phyloP scores from a whole-genome alignment of 2,113 vertebrate species.

The Manacus vitellinus region DNA sequence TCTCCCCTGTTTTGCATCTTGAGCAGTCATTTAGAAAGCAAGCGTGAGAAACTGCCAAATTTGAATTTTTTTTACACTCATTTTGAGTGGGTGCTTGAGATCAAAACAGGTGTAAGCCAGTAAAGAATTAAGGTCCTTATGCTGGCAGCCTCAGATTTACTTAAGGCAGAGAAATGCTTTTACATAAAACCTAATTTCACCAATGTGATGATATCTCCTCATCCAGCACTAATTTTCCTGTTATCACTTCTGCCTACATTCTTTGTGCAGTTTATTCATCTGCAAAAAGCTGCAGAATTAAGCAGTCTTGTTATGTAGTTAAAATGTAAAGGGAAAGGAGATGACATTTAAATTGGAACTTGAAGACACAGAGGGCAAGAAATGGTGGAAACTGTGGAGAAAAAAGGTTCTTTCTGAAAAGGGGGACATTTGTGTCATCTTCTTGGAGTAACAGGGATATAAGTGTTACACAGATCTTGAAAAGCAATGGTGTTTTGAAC shows the following conservation, averaged over 20 bases:
- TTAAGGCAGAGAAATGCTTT: background rate
- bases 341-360: background rate
- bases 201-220: background rate
- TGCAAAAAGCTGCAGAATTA: conserved; percentile 9
- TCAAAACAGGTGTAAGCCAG: background rate
- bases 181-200: background rate
- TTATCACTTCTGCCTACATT: background rate
- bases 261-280: background rate
- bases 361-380: background rate
- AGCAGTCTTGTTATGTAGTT: background rate
- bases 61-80: background rate
- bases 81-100: background rate
- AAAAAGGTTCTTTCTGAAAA: background rate
- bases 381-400: background rate
- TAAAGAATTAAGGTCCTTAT: background rate
- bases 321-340: background rate
- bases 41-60: background rate
- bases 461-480: background rate
- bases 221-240: background rate
- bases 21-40: conserved; percentile 35
- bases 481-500: background rate
- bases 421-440: background rate
- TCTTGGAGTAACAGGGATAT: background rate
- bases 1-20: conserved; percentile 15
- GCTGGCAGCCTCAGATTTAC: background rate